These are phyloP conservation scores for Zaprionus lachaisei DNA, from an alignment of 1,140 invertebrate species.

Conservation along the genomic window DNA sequence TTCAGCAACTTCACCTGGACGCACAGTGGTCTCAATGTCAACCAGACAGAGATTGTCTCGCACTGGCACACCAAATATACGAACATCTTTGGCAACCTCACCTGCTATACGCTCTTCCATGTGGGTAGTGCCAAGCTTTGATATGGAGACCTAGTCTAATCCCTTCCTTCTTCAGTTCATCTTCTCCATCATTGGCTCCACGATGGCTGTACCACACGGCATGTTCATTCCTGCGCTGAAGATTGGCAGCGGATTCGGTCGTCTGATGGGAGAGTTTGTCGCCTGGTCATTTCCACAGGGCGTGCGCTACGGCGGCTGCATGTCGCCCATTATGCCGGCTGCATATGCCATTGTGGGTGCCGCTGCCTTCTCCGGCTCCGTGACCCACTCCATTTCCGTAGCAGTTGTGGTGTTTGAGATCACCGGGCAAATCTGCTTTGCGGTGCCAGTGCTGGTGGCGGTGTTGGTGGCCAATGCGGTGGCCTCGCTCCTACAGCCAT, in stretches of 20 bases:
- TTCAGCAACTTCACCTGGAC: conserved; percentile 99
- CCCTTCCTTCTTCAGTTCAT: conserved; percentile 89
- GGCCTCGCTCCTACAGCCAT: conserved; percentile 96
- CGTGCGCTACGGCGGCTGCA: conserved; percentile 92
- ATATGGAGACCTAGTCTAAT: neutral
- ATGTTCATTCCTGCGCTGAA: conserved; percentile 98
- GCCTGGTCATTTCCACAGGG: conserved; percentile 96
- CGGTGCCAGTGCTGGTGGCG: conserved; percentile 98
- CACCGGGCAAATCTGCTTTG: conserved; percentile 98
- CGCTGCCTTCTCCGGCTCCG: conserved; percentile 97
- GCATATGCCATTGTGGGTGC: conserved; percentile 96
- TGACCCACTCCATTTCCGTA: conserved; percentile 98
- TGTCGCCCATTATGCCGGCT: conserved; percentile 96
- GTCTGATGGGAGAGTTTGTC: conserved; percentile 96
- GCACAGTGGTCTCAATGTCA: conserved; percentile 89
- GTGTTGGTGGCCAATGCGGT: conserved; percentile 97
- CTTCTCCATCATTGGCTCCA: conserved; percentile 96
- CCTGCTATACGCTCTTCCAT: conserved; percentile 93
- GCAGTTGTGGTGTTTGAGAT: conserved; percentile 99
- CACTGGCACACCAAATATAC: conserved; percentile 95
- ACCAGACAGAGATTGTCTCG: conserved; percentile 92
- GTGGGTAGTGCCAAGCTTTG: conserved; percentile 87
- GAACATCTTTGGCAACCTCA: conserved; percentile 94
- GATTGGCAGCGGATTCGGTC: conserved; percentile 96
- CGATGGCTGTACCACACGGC: conserved; percentile 97